phyloP scores from a whole-genome alignment of 2,888 invertebrate genomes.

The Phyllotreta cruciferae region DNA sequence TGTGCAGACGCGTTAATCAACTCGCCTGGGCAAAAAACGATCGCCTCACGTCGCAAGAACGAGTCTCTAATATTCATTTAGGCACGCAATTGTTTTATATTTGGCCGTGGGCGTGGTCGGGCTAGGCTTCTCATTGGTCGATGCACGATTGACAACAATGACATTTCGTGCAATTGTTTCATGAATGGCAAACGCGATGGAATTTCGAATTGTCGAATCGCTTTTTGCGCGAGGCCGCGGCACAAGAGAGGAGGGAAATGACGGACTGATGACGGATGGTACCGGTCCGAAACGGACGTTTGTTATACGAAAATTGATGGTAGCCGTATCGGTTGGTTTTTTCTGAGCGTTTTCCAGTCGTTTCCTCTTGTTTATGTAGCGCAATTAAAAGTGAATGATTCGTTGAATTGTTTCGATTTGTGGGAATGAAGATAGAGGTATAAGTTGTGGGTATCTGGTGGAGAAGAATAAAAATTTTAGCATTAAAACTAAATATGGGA shows the following conservation, averaged over 20 bases:
- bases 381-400: conserved; percentile 20
- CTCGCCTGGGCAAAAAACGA: conserved; percentile 37
- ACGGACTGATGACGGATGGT: conserved; percentile 35
- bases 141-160: conserved; percentile 50
- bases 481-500: not conserved
- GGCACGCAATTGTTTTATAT: conserved; percentile 53
- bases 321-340: conserved; percentile 3
- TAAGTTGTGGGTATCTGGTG: not conserved
- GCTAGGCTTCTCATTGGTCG: conserved; percentile 50
- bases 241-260: conserved; percentile 20
- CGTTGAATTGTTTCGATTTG: conserved; percentile 19
- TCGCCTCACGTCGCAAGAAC: conserved; percentile 40
- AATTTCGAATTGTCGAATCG: conserved; percentile 51
- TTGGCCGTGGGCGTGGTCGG: conserved; percentile 51
- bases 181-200: conserved; percentile 48
- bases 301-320: conserved; percentile 19
- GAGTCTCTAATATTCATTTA: conserved; percentile 43
- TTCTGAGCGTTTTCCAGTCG: conserved; percentile 8
- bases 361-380: conserved; percentile 12
- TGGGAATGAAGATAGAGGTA: conserved; percentile 10
- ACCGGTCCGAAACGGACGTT: conserved; percentile 33
- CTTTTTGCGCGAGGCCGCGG: conserved; percentile 38
- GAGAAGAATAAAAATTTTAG: not conserved
- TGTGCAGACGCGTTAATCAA: conserved; percentile 44
- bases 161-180: conserved; percentile 45